Evolutionary conservation across 2,113 vertebrate genomes (phyloP).

Genomic region (Anoplopoma fimbria): DNA sequence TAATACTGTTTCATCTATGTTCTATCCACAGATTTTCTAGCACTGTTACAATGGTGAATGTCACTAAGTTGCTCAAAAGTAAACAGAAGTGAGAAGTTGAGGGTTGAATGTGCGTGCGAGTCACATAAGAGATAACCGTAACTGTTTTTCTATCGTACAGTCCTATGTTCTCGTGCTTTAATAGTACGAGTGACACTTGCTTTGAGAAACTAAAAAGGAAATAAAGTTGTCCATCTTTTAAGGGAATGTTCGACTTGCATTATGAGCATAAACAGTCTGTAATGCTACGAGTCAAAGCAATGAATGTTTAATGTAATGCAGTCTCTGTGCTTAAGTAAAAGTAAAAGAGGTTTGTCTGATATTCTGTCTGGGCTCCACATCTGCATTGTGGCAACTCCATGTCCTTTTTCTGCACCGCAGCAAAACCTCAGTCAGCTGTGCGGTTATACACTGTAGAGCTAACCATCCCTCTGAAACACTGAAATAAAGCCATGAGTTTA

Average conservation of each 20-base stretch:
- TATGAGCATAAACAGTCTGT: not conserved
- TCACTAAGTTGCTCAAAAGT: slow-evolving; percentile 14
- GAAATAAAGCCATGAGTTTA: slow-evolving; percentile 28
- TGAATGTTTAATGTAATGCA: slow-evolving; percentile 47
- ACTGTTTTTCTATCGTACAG: slow-evolving; percentile 14
- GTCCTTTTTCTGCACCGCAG: slow-evolving; percentile 11
- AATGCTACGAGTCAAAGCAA: slow-evolving; percentile 27
- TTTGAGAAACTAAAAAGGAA: slow-evolving; percentile 54
- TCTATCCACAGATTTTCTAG: slow-evolving; percentile 23
- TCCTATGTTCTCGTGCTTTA: slow-evolving; percentile 14
- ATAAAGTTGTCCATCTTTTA: slow-evolving; percentile 43
- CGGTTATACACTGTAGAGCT: not conserved
- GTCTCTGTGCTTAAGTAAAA: slow-evolving; percentile 5
- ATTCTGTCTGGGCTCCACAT: slow-evolving; percentile 10
- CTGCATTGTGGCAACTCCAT: not conserved
- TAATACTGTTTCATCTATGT: slow-evolving; percentile 1
- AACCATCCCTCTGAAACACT: not conserved
- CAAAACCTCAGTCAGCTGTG: slow-evolving; percentile 13
- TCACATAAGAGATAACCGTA: slow-evolving; percentile 18
- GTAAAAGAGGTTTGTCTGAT: slow-evolving; percentile 20
- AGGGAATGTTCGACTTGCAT: slow-evolving; percentile 39
- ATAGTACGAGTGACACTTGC: slow-evolving; percentile 31
- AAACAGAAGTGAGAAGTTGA: slow-evolving; percentile 10
- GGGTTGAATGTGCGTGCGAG: not conserved
- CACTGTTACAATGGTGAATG: slow-evolving; percentile 20